These are phyloP conservation scores for Zaprionus bogoriensis DNA, from an alignment of 2,888 invertebrate genomes.

Conservation along the genomic window DNA sequence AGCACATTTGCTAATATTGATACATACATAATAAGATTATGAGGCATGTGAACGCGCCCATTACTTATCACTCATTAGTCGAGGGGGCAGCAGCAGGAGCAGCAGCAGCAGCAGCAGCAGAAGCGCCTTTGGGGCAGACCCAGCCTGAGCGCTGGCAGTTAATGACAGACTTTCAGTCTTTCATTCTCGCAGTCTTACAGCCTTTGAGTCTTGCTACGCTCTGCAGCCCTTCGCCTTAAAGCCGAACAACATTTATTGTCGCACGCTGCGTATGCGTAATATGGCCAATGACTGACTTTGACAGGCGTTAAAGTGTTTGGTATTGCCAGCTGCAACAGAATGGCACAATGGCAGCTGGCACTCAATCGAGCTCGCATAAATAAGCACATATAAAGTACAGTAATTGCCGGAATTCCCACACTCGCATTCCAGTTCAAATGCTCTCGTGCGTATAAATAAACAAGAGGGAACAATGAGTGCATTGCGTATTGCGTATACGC, in stretches of 20 bases:
- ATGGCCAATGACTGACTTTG: slow-evolving; percentile 33
- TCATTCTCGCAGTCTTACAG: slow-evolving; percentile 1
- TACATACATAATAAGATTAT: slow-evolving; percentile 72
- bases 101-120: neutral
- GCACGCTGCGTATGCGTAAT: slow-evolving; percentile 48
- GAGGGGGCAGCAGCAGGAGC: slow-evolving; percentile 8
- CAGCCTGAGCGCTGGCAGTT: slow-evolving; percentile 30
- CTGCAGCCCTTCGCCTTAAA: too few relatives aligned
- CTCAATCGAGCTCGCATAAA: slow-evolving; percentile 11
- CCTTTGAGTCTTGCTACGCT: too few relatives aligned
- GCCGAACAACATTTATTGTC: slow-evolving; percentile 21
- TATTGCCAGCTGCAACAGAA: slow-evolving; percentile 4
- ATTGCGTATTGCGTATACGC: slow-evolving; percentile 20
- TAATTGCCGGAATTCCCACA: slow-evolving; percentile 36
- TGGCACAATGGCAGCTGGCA: slow-evolving; percentile 33
- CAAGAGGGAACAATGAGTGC: slow-evolving; percentile 18
- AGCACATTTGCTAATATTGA: slow-evolving; percentile 59
- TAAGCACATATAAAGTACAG: slow-evolving; percentile 6
- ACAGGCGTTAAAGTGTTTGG: too few relatives aligned
- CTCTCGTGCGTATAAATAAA: neutral
- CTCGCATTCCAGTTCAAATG: slow-evolving; percentile 4
- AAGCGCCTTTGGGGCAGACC: neutral
- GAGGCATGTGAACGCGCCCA: slow-evolving; percentile 64
- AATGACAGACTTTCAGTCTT: slow-evolving; percentile 49
- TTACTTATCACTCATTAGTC: slow-evolving; percentile 69